Evolutionary conservation across 2,888 invertebrate species (phyloP).

Genomic region (Andrena flavipes): DNA sequence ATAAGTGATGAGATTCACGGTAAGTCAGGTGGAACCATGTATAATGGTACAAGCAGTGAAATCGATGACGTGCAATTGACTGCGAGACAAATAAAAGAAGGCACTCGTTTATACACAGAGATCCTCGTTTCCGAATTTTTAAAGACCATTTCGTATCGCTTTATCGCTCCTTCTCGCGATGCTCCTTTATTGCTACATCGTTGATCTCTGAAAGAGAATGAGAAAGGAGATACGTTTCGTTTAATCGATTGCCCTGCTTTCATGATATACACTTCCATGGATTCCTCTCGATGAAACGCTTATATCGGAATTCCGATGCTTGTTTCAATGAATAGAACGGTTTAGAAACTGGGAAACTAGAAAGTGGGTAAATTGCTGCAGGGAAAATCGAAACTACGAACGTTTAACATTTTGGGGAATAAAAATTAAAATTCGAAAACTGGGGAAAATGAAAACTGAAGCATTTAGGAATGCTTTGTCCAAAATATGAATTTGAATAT

Average conservation of each 20-base stretch:
- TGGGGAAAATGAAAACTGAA: background rate
- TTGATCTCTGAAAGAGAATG: background rate
- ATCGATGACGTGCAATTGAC: background rate
- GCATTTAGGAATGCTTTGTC: background rate
- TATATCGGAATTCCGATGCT: no score
- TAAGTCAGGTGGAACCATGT: background rate
- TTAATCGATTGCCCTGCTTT: background rate
- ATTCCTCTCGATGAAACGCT: no score
- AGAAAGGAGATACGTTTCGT: background rate
- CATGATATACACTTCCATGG: slow-evolving; percentile 2
- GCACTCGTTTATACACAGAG: background rate
- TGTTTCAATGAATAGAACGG: no score
- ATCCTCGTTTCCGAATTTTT: background rate
- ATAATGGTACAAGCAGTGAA: background rate
- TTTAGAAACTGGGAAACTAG: no score
- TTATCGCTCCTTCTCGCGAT: background rate
- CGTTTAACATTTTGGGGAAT: no score
- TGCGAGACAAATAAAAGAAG: background rate
- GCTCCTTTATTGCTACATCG: background rate
- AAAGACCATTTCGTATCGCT: background rate
- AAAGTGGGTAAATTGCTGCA: no score
- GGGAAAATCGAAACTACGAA: no score
- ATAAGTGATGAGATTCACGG: background rate
- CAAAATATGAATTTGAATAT: background rate
- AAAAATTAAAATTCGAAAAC: background rate